These are phyloP conservation scores for Xerus rutilus DNA, from an alignment of 2,797 vertebrate species.

Conservation along the genomic window DNA sequence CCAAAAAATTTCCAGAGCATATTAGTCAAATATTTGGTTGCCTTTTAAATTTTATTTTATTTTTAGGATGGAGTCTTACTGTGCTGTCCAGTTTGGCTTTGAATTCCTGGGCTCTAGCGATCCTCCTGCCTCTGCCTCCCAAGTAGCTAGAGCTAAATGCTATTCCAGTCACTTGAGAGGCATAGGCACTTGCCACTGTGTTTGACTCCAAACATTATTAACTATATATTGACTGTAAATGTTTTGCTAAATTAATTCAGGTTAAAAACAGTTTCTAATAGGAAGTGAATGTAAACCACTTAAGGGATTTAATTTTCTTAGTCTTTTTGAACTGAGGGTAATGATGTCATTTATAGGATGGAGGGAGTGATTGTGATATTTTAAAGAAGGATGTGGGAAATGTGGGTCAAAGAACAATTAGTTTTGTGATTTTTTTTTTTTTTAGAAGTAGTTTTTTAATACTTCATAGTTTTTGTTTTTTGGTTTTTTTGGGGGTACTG, in stretches of 20 bases:
- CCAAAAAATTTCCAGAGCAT: neutral
- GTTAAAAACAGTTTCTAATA: slow-evolving; percentile 29
- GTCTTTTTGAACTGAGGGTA: slow-evolving; percentile 2
- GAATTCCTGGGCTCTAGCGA: neutral
- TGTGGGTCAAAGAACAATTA: neutral
- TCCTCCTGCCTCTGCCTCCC: neutral
- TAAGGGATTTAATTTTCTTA: slow-evolving; percentile 43
- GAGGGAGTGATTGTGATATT: neutral
- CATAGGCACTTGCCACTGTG: too few relatives aligned
- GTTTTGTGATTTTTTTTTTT: neutral
- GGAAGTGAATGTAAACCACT: neutral
- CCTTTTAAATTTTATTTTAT: too few relatives aligned
- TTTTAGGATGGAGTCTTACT: neutral
- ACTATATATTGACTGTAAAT: slow-evolving; percentile 9
- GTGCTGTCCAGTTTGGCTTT: neutral
- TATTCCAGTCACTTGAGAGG: neutral
- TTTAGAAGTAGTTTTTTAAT: slow-evolving; percentile 18
- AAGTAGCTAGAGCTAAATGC: neutral
- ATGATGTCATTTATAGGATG: neutral
- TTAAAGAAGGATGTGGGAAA: neutral
- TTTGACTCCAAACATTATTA: neutral
- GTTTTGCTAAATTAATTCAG: slow-evolving; percentile 27
- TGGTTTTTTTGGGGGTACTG: too few relatives aligned
- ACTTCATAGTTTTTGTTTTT: neutral
- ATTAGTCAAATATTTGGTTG: neutral